Evolutionary conservation across 2,113 vertebrate species (phyloP).

Genomic region (Patagioenas fasciata): DNA sequence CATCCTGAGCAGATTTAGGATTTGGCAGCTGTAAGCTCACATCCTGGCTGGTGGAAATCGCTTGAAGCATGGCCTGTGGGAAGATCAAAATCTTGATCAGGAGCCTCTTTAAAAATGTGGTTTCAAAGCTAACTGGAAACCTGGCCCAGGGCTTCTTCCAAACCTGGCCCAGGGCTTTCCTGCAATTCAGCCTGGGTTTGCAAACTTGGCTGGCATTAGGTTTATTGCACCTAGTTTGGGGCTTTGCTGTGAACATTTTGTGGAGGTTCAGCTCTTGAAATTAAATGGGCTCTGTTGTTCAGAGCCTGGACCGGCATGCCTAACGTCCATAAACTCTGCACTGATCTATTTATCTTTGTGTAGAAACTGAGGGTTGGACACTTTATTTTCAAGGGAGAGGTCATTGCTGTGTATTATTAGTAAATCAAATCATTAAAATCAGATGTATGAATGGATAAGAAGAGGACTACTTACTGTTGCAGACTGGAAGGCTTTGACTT

Average conservation of each 20-base stretch:
- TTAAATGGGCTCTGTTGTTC: slow-evolving; percentile 38
- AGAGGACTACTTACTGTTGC: neutral
- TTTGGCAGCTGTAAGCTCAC: neutral
- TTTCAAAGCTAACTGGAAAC: slow-evolving; percentile 62
- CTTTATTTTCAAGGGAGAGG: neutral
- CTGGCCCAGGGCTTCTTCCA: slow-evolving; percentile 46
- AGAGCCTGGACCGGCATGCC: neutral
- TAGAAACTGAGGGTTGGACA: neutral
- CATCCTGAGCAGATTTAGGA: neutral
- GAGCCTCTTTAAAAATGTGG: slow-evolving; percentile 38
- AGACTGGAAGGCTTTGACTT: neutral
- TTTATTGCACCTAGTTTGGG: slow-evolving; percentile 66
- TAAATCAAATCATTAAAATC: neutral
- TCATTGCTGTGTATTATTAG: accelerated
- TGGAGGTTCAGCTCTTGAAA: slow-evolving; percentile 37
- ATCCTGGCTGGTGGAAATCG: neutral
- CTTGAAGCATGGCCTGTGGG: neutral
- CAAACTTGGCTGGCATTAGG: slow-evolving; percentile 26
- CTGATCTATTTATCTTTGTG: neutral
- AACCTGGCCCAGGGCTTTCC: neutral
- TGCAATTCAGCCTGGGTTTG: slow-evolving; percentile 40
- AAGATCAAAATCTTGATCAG: slow-evolving; percentile 44
- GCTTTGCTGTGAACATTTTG: slow-evolving; percentile 52
- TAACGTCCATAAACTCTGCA: neutral
- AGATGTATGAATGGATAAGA: neutral